These are phyloP conservation scores for Rhorus exstirpatorius DNA, from an alignment of 2,888 invertebrate genomes.

Conservation along the genomic window DNA sequence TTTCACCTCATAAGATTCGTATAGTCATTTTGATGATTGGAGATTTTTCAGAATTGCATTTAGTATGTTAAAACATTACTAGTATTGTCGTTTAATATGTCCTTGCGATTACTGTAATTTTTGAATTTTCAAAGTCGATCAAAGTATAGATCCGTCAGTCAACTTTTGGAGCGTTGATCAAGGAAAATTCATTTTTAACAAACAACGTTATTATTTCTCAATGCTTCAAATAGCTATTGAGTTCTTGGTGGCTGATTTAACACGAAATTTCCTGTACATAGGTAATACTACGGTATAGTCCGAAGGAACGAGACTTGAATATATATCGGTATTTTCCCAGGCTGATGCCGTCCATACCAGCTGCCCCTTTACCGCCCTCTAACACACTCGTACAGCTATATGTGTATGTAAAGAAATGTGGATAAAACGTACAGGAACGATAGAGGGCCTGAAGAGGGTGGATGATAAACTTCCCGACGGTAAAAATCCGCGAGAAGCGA, in stretches of 20 bases:
- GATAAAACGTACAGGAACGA: conserved; percentile 27
- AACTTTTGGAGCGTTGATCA: no score
- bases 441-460: conserved; percentile 58
- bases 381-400: neutral
- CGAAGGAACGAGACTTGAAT: conserved; percentile 59
- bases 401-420: conserved; percentile 10
- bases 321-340: conserved; percentile 62
- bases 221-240: neutral
- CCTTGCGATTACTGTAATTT: no score
- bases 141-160: no score
- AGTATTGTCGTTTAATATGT: no score
- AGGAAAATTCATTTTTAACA: no score
- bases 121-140: no score
- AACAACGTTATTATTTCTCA: no score
- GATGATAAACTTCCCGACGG: conserved; percentile 66
- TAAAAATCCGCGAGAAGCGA: conserved; percentile 62
- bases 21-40: no score
- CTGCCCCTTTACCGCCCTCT: conserved; percentile 59
- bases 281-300: conserved; percentile 3
- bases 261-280: conserved; percentile 8
- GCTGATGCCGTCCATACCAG: conserved; percentile 38
- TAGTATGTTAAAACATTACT: no score
- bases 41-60: no score
- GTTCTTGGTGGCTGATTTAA: neutral
- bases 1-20: no score